Conservation (phyloP, 2,113 vertebrate genomes). For the Brienomyrus brachyistius region DNA sequence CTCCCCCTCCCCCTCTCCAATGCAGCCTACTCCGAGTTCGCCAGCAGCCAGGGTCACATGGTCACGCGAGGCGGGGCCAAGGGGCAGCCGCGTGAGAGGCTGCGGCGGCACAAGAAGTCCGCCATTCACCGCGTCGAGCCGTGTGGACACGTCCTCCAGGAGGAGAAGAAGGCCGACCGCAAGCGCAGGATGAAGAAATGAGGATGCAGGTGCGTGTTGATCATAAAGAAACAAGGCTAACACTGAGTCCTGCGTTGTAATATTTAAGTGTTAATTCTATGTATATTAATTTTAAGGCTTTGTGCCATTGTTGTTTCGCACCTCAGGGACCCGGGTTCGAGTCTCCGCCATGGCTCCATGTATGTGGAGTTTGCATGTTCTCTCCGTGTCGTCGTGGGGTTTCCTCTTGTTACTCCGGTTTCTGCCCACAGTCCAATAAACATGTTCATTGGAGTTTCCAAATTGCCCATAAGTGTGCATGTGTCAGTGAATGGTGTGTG, state of each 20-base stretch:
- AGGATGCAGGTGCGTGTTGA: constrained; percentile 19
- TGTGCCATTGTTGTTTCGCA: background rate
- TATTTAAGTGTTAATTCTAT: background rate
- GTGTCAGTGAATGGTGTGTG: too few species aligned
- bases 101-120: constrained; percentile 15
- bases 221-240: background rate
- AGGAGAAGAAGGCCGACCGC: constrained; percentile 31
- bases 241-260: background rate
- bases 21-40: constrained; percentile 19
- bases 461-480: background rate
- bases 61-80: background rate
- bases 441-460: background rate
- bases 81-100: constrained; percentile 3
- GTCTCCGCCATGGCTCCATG: background rate
- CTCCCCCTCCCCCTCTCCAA: constrained; percentile 32
- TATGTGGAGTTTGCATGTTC: background rate
- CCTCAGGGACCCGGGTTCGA: background rate
- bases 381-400: background rate
- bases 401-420: background rate
- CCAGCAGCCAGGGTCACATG: constrained; percentile 9
- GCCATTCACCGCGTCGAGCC: constrained; percentile 1
- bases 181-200: constrained; percentile 36
- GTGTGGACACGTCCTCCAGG: constrained; percentile 13
- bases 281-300: background rate
- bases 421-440: background rate